A percentile compares a stretch with the other conserved stretches of the same genome.
Conservation (phyloP, 2,113 vertebrate genomes). For the Bos indicus region DNA sequence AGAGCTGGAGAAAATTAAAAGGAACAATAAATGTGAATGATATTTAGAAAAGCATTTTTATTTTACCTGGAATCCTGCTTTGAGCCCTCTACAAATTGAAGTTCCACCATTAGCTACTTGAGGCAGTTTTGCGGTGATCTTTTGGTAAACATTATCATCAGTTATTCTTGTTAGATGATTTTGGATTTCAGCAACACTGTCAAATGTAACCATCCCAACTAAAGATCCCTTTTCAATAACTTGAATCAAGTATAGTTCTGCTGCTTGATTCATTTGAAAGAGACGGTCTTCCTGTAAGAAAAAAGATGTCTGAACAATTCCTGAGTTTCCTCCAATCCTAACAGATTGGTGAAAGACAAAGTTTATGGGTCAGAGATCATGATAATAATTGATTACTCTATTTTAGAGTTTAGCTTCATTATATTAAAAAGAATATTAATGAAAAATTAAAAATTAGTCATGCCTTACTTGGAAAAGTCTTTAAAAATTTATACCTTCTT, state of each 20-base stretch:
- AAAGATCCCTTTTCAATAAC: conserved; percentile 72
- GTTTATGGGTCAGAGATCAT: neutral
- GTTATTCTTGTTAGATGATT: conserved; percentile 51
- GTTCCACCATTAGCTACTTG: neutral
- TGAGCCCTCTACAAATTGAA: conserved; percentile 71
- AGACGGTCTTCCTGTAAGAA: conserved; percentile 60
- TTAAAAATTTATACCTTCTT: neutral
- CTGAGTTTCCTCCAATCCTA: neutral
- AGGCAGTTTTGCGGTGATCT: conserved; percentile 58
- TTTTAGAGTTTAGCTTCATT: conserved; percentile 14
- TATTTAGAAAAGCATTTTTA: neutral
- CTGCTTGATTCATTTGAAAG: conserved; percentile 63
- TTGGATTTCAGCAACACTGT: neutral
- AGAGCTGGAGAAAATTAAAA: neutral
- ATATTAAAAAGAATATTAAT: neutral
- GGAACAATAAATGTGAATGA: neutral
- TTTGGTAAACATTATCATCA: neutral
- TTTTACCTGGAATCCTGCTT: conserved; percentile 72
- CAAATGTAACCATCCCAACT: conserved; percentile 79
- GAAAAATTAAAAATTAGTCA: conserved; percentile 10
- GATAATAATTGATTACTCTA: neutral
- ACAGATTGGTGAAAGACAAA: neutral
- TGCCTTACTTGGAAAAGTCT: neutral
- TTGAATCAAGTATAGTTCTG: conserved; percentile 71
- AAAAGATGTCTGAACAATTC: neutral